phyloP scores from a whole-genome alignment of 2,797 vertebrate species.

The Florisuga fusca region DNA sequence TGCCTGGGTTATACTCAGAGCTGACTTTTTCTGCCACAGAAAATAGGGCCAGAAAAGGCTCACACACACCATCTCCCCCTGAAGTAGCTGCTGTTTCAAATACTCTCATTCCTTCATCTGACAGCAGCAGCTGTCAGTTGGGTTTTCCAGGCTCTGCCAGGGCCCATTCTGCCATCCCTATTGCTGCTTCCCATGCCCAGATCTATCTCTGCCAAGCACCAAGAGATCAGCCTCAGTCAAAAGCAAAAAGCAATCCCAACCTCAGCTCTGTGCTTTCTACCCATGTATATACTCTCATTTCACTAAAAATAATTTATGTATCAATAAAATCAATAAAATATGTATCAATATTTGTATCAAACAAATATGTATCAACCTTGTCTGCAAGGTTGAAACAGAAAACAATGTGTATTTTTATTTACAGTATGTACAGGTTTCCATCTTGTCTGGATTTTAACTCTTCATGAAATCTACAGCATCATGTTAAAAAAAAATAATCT shows the following conservation, averaged over 20 bases:
- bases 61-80: neutral
- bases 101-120: neutral
- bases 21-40: neutral
- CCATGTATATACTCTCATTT: neutral
- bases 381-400: neutral
- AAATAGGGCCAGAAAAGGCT: neutral
- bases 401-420: neutral
- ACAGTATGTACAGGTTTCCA: neutral
- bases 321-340: no score
- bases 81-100: neutral
- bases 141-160: neutral
- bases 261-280: neutral
- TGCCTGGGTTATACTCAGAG: neutral
- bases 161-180: neutral
- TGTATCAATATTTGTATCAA: no score
- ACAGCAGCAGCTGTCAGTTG: neutral
- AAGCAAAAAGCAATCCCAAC: neutral
- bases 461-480: neutral
- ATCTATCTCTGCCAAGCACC: neutral
- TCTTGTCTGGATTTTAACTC: neutral
- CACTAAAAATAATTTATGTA: neutral
- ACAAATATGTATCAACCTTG: no score
- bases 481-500: neutral
- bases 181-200: neutral
- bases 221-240: neutral